phyloP scores from a whole-genome alignment of 2,113 vertebrate species.

The Noctilio leporinus region DNA sequence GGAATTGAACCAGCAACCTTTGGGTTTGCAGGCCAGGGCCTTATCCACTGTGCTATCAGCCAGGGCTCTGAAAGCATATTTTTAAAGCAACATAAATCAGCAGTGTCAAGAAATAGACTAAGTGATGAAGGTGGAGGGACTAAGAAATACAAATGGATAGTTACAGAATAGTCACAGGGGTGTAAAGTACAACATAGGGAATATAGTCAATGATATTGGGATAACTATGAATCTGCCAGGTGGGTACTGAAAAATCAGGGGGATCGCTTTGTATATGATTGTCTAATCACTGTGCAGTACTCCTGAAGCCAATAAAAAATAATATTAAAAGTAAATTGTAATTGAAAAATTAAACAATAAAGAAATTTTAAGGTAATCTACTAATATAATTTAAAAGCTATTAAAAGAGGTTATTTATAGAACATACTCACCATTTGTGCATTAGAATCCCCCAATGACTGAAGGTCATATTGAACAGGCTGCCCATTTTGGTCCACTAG shows the following conservation, averaged over 20 bases:
- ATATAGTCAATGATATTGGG: not conserved
- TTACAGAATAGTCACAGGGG: not conserved
- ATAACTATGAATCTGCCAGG: not conserved
- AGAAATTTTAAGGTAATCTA: not conserved
- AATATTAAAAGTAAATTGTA: not conserved
- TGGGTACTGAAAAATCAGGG: not conserved
- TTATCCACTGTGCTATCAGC: too few species aligned
- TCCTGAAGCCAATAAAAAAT: not conserved
- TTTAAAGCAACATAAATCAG: not conserved
- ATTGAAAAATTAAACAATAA: not conserved
- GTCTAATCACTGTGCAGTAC: not conserved
- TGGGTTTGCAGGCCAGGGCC: too few species aligned
- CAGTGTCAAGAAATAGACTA: not conserved
- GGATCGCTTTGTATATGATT: not conserved
- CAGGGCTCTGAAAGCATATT: constrained; percentile 17
- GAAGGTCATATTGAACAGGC: constrained; percentile 78
- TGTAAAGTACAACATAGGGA: not conserved
- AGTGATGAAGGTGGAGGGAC: not conserved
- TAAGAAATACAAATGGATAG: not conserved
- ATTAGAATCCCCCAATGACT: constrained; percentile 65
- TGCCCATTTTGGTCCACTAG: constrained; percentile 77
- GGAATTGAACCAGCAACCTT: too few species aligned
- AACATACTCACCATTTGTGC: constrained; percentile 80
- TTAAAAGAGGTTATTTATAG: not conserved
- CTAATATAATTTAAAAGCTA: not conserved